Conservation (phyloP, 2,888 invertebrate genomes). For the Diarsia dahlii region DNA sequence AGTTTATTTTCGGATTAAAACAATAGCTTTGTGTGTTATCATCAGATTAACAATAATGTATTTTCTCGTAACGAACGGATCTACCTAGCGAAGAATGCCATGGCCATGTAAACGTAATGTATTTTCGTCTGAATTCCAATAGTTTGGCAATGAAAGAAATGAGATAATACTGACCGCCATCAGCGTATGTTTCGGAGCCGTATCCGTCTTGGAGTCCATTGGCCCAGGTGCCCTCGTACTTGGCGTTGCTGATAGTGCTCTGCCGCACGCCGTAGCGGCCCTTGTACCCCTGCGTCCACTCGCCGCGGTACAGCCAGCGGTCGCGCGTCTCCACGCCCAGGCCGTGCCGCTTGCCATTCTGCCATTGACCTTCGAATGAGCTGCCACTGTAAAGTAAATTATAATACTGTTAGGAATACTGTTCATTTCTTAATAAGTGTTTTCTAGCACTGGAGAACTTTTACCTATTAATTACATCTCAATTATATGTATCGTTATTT, state of each 20-base stretch:
- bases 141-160: constrained; percentile 81
- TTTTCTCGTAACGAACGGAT: constrained; percentile 71
- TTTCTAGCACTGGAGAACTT: background rate
- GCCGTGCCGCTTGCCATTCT: constrained; percentile 99
- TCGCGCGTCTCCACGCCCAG: constrained; percentile 99
- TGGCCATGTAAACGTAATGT: constrained; percentile 81
- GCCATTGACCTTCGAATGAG: constrained; percentile 99
- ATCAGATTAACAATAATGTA: constrained; percentile 73
- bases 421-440: background rate
- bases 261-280: constrained; percentile 99
- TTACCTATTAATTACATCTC: background rate
- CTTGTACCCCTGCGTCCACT: constrained; percentile 99
- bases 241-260: constrained; percentile 98
- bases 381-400: constrained; percentile 94
- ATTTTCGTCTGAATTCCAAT: constrained; percentile 83
- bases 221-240: constrained; percentile 99
- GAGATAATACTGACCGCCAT: constrained; percentile 95
- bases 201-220: constrained; percentile 99
- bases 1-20: constrained; percentile 64
- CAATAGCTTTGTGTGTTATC: constrained; percentile 65
- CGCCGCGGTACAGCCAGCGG: constrained; percentile 99
- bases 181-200: constrained; percentile 99
- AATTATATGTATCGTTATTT: background rate
- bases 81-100: constrained; percentile 77
- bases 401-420: background rate